Percentiles rank a stretch among this genome's conserved stretches.
phyloP scores from a whole-genome alignment of 2,888 invertebrate genomes.

The Eudasyphora cyanicolor region DNA sequence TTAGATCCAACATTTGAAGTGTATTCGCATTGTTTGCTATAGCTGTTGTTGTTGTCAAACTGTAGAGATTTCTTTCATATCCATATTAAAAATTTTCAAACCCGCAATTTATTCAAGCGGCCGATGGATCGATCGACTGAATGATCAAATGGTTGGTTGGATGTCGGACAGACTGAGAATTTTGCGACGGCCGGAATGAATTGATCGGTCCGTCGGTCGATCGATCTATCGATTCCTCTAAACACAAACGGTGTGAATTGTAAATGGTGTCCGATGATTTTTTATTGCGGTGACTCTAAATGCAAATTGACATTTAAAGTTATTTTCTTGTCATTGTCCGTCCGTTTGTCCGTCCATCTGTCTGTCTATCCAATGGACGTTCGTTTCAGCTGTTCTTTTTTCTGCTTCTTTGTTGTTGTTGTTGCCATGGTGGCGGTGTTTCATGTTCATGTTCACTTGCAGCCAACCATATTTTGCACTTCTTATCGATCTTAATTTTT shows the following conservation, averaged over 20 bases:
- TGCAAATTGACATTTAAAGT: slow-evolving; percentile 63
- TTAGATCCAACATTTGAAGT: no score
- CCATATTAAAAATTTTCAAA: background rate
- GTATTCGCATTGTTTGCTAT: no score
- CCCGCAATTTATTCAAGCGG: background rate
- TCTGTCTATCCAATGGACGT: background rate
- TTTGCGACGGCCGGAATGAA: no score
- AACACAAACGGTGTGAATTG: slow-evolving; percentile 49
- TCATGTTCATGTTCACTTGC: slow-evolving; percentile 48
- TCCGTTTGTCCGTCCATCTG: background rate
- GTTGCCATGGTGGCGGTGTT: slow-evolving; percentile 7
- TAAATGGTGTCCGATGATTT: slow-evolving; percentile 56
- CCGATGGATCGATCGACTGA: background rate
- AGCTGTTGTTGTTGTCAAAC: background rate
- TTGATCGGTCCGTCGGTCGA: background rate
- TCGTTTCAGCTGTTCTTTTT: background rate
- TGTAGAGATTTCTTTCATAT: background rate
- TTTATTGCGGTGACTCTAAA: slow-evolving; percentile 41
- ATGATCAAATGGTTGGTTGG: no score
- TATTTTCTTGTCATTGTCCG: slow-evolving; percentile 11
- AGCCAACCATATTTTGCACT: slow-evolving; percentile 18
- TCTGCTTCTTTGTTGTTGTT: background rate
- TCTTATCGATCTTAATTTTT: slow-evolving; percentile 54
- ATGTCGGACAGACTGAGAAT: no score
- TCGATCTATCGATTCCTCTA: background rate